These are phyloP conservation scores for Stratiomys singularior DNA, from an alignment of 2,888 invertebrate genomes.

Conservation along the genomic window DNA sequence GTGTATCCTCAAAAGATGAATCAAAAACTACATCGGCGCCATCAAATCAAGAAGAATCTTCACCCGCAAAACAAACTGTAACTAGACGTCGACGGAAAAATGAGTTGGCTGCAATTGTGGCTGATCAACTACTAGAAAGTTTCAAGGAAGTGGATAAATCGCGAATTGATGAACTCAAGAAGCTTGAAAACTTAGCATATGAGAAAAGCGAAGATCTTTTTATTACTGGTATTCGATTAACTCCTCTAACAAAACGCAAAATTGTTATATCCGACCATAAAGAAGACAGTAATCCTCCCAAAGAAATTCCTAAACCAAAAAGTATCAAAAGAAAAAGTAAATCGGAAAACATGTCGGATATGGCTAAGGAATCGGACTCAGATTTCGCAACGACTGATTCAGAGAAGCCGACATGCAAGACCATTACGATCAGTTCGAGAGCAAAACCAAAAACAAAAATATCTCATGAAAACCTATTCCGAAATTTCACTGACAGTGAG, in stretches of 20 bases:
- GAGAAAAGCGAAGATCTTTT: constrained; percentile 64
- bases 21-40: constrained; percentile 40
- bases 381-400: constrained; percentile 42
- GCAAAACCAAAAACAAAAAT: constrained; percentile 5
- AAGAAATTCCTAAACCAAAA: constrained; percentile 33
- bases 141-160: constrained; percentile 65
- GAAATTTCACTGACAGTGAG: constrained; percentile 33
- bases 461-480: constrained; percentile 47
- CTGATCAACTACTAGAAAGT: constrained; percentile 64
- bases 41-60: constrained; percentile 53
- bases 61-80: constrained; percentile 58
- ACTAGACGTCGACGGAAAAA: constrained; percentile 61
- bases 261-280: constrained; percentile 40
- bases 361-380: constrained; percentile 36
- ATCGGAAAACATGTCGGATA: constrained; percentile 24
- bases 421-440: not conserved
- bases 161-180: constrained; percentile 63
- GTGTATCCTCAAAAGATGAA: not conserved
- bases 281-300: constrained; percentile 45
- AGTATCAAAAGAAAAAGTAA: constrained; percentile 46
- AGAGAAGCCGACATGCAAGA: not conserved
- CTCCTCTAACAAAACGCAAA: constrained; percentile 64
- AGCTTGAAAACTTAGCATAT: constrained; percentile 63
- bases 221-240: constrained; percentile 63
- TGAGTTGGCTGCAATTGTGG: constrained; percentile 65